Base-by-base conservation (phyloP, 2,888 invertebrate species). In the Corythucha ciliata region DNA sequence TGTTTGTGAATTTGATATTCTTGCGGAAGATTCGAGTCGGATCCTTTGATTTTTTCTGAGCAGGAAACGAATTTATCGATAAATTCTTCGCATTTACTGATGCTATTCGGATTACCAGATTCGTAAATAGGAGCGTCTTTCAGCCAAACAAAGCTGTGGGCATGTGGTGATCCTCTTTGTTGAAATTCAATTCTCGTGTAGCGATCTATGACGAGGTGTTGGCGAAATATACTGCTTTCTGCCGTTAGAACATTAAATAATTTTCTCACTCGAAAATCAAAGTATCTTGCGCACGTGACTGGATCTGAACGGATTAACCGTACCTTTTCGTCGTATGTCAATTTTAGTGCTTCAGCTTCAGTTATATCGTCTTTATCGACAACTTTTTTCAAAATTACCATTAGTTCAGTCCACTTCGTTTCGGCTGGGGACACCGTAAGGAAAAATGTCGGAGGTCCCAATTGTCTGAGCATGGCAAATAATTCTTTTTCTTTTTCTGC, bases 151-250 rank as follows among this genome's bases (percentile, higher is more conserved):
- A 63, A 58, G 14, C 57, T 58, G 48, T 64, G 63, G 3, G 54
- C 58, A 60, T 61, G 62, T 12, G 60, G 37, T 14, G 36, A 61
- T 32, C 63, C 63, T 39, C 63, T 56, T 27, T 63, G 51, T 50
- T 63, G 64, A 27, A 62, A 63, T 56, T 63, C 63, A 18, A 63
- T 60, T 48, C 61, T 25, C 42, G 59, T 25, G 44, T 60, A 60
- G 8, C 21, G 45, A 56, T 63, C 58, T 52, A 37, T 46, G 2
- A 22, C 37, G 24, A 25, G 14, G 14, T 36, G 29, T 14, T 48
- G 16, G 16, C 14, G 25, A 22, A 48, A 48, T 27, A 44, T 27
- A 24, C 26, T 18, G 7, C 16, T 14, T 21, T 44, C 3, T 2
- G 20, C 16, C 29, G 7, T 27, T 3, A 12, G 4, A 8, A 27